Conservation (phyloP, 2,888 invertebrate species). For the Drosophila bunnanda region DNA sequence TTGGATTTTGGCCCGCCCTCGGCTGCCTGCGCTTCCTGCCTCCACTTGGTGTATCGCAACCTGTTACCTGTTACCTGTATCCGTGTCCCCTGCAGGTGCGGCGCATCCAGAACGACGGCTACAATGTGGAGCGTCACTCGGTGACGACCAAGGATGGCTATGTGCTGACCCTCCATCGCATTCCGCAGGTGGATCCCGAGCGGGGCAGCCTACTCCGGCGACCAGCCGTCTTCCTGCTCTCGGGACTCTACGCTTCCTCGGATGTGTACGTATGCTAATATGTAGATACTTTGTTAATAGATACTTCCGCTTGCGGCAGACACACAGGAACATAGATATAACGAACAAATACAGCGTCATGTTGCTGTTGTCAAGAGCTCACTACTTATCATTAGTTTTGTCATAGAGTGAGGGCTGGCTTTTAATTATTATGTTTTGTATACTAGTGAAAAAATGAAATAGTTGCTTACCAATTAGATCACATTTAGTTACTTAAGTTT, state of each 20-base stretch:
- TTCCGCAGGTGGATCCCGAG: slow-evolving; percentile 73
- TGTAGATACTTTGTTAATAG: slow-evolving; percentile 4
- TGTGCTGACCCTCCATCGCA: slow-evolving; percentile 81
- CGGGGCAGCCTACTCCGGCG: slow-evolving; percentile 65
- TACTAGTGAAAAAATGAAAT: background rate
- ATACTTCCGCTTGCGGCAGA: slow-evolving; percentile 24
- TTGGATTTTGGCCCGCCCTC: slow-evolving; percentile 20
- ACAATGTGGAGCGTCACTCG: slow-evolving; percentile 86
- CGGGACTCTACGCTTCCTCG: slow-evolving; percentile 83
- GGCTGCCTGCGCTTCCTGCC: slow-evolving; percentile 38
- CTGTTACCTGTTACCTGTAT: background rate
- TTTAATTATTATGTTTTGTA: background rate
- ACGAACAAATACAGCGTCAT: background rate
- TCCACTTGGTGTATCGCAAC: background rate
- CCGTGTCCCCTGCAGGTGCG: slow-evolving; percentile 74
- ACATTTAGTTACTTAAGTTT: background rate
- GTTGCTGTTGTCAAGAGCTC: background rate
- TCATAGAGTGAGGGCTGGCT: background rate
- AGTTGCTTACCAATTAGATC: background rate
- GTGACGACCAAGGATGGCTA: slow-evolving; percentile 85
- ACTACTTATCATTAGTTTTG: background rate
- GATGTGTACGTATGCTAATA: slow-evolving; percentile 74
- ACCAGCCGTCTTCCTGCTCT: slow-evolving; percentile 81
- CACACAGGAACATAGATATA: background rate
- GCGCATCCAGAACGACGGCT: slow-evolving; percentile 83